phyloP scores from a whole-genome alignment of 2,797 vertebrate species.

The Gallinago stenura region DNA sequence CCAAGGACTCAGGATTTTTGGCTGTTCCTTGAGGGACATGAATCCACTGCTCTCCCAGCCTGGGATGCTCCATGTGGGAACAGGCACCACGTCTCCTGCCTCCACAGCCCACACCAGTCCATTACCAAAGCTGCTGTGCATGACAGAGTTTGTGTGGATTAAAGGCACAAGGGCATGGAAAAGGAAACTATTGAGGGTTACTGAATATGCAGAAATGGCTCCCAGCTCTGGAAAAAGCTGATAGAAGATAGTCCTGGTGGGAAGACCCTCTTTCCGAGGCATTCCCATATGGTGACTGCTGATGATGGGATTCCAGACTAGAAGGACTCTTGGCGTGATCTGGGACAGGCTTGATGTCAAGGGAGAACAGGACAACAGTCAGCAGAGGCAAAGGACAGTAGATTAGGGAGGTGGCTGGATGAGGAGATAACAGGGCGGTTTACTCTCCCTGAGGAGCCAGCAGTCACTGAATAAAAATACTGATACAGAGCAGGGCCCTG shows the following conservation, averaged over 20 bases:
- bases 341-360: accelerated
- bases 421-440: background rate
- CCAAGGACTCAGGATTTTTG: background rate
- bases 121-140: background rate
- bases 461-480: background rate
- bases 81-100: accelerated
- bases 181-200: background rate
- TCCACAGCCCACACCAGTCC: accelerated
- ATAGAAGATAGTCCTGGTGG: too few relatives aligned
- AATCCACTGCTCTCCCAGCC: background rate
- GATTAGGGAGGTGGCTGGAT: background rate
- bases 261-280: background rate
- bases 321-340: background rate
- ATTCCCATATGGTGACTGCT: background rate
- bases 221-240: background rate
- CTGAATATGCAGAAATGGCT: background rate
- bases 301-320: background rate
- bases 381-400: background rate
- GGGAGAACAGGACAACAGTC: background rate
- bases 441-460: background rate
- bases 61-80: background rate
- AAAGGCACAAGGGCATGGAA: too few relatives aligned
- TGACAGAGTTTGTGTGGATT: accelerated
- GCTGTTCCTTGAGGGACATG: background rate
- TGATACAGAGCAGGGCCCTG: accelerated